These are phyloP conservation scores for Pachydiplax longipennis DNA, from an alignment of 2,888 invertebrate species.

Conservation along the genomic window DNA sequence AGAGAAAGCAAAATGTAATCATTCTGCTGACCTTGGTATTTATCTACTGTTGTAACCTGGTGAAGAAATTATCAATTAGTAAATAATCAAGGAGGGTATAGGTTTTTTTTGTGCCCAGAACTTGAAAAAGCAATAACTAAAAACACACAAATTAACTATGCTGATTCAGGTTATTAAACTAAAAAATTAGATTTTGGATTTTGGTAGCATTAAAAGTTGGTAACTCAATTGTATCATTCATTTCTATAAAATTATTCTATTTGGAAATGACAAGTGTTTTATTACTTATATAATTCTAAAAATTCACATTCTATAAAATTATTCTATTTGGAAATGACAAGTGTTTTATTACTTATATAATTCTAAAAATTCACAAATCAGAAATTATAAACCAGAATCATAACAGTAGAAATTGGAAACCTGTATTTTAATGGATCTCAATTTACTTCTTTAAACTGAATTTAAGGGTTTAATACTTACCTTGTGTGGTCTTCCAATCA, in stretches of 20 bases:
- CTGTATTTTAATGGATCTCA: background rate
- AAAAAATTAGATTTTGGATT: no score
- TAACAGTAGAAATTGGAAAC: background rate
- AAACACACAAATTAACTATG: background rate
- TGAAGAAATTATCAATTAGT: conserved; percentile 45
- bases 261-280: no score
- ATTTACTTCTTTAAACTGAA: background rate
- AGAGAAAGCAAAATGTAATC: conserved; percentile 96
- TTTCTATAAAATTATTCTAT: no score
- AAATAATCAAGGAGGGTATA: background rate
- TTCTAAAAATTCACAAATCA: background rate
- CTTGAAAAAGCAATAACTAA: background rate
- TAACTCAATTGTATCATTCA: no score
- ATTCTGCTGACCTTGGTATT: conserved; percentile 99
- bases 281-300: no score
- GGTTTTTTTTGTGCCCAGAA: background rate
- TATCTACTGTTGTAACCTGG: conserved; percentile 93
- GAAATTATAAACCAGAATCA: conserved; percentile 10
- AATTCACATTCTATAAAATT: no score
- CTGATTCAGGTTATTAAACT: background rate
- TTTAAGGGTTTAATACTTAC: conserved; percentile 58
- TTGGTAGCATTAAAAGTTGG: no score
- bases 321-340: no score
- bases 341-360: no score
- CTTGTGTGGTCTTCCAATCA: conserved; percentile 92